These are phyloP conservation scores for Xanthorhoe designata DNA, from an alignment of 2,888 invertebrate genomes.

Conservation along the genomic window DNA sequence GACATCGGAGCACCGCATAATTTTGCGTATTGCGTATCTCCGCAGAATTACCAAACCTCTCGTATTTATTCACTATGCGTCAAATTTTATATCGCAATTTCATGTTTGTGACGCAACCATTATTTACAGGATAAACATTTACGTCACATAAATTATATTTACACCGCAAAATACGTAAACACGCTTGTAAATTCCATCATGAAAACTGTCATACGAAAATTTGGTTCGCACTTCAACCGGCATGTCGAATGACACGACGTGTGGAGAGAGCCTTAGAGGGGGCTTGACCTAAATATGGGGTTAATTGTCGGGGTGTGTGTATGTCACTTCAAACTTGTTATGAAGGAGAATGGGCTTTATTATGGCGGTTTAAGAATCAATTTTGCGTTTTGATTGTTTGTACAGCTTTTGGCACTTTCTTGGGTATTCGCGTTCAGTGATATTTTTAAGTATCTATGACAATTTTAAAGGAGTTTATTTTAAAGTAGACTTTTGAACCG, in stretches of 20 bases:
- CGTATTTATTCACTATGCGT: conserved; percentile 8
- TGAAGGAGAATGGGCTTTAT: conserved; percentile 1
- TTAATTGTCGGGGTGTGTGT: conserved; percentile 52
- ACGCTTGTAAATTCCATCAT: conserved; percentile 40
- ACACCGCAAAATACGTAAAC: conserved; percentile 28
- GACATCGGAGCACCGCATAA: neutral
- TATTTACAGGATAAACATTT: conserved; percentile 28
- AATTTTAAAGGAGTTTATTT: neutral
- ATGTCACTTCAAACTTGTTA: neutral
- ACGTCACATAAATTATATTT: conserved; percentile 36
- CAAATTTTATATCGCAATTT: conserved; percentile 11
- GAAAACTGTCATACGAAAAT: conserved; percentile 52
- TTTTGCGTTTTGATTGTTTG: neutral
- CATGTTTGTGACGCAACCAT: conserved; percentile 8
- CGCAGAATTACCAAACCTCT: neutral
- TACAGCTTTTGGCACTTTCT: neutral
- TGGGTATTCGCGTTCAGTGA: neutral
- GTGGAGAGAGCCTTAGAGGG: conserved; percentile 44
- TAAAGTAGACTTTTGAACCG: too few relatives aligned
- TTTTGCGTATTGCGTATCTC: conserved; percentile 13
- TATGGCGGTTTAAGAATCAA: neutral
- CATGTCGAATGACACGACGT: conserved; percentile 58
- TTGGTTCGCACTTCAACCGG: conserved; percentile 43
- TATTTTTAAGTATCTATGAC: neutral
- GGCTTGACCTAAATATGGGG: conserved; percentile 66